Conservation (phyloP, 2,797 vertebrate species). For the Numenius phaeopus region DNA sequence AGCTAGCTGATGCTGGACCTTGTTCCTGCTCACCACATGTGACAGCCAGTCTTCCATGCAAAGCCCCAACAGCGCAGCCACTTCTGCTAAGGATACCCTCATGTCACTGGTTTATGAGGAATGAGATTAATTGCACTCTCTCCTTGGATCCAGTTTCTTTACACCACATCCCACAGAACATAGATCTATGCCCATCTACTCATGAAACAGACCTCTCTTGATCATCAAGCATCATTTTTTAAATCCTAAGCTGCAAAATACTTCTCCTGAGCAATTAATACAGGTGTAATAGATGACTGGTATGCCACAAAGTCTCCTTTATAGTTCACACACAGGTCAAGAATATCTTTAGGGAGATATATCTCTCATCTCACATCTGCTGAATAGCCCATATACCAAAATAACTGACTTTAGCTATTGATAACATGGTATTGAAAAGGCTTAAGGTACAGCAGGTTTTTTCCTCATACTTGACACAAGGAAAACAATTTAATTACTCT, state of each 20-base stretch:
- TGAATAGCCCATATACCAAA: not conserved
- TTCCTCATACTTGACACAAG: not conserved
- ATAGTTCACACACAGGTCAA: not conserved
- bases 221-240: not conserved
- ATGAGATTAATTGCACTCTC: not conserved
- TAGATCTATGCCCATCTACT: not conserved
- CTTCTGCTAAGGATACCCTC: not conserved
- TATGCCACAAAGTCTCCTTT: not conserved
- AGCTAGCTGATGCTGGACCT: not conserved
- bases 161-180: not conserved
- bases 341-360: not conserved
- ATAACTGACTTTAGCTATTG: not conserved
- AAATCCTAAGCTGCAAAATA: not conserved
- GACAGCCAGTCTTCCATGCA: not conserved
- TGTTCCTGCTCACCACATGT: rapidly evolving
- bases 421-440: not conserved
- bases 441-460: not conserved
- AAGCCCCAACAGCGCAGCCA: not conserved
- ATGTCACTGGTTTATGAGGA: not conserved
- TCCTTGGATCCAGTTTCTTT: not conserved
- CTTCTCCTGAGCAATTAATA: not conserved
- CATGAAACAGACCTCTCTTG: not conserved
- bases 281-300: not conserved
- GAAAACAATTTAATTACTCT: slow-evolving; percentile 4
- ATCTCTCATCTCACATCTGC: not conserved